Base-by-base conservation (phyloP, 2,797 vertebrate genomes). In the Ctenosaura bakeri region DNA sequence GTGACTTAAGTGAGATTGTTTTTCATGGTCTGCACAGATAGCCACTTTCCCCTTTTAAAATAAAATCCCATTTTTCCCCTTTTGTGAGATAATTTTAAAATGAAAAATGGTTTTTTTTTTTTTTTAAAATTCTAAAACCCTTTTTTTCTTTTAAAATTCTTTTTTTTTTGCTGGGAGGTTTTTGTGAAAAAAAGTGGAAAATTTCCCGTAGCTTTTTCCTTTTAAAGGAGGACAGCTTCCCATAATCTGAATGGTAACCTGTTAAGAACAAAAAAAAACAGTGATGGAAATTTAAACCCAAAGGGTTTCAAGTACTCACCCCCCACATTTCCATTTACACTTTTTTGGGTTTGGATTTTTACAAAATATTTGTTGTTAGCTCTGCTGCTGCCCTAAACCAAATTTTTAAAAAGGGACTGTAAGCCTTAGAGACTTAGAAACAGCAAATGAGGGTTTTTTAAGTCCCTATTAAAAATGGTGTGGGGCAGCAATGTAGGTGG, bases 151-250 rank as follows among this genome's bases (percentile, higher is more conserved):
- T 7, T 90, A 92, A 90, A 89, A 50, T 97, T 99, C 99, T 97
- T 98, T 97, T 98, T 88, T 97, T 90, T 98, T 97, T 91, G 97
- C 94, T 1, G 98, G 97, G 85, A 99, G 97, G 93, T 97, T 97
- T 73, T 92, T 96, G 92, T n/a, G n/a, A n/a, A 98, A 92, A 12
- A 98, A 99, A 82, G 95, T 96, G 95, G 96, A 99, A 99, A n/a
- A n/a, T n/a, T 85, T 93, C 97, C 95, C 98, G 97, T 16, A 99
- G 97, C 92, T 97, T 99, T 84, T 87, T 85, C 97, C 98, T n/a
- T n/a, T n/a, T 69, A 99, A 87, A 90, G 98, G 98, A 91, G 99
- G 98, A 96, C 97, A 98, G 71, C 97, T 97, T 93, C 98, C 98
- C 20, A 98, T 93, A 62, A 94, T 95, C 93, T 99, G 98, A 16